Evolutionary conservation across 2,113 vertebrate species (phyloP).

Genomic region (Diadophis punctatus): DNA sequence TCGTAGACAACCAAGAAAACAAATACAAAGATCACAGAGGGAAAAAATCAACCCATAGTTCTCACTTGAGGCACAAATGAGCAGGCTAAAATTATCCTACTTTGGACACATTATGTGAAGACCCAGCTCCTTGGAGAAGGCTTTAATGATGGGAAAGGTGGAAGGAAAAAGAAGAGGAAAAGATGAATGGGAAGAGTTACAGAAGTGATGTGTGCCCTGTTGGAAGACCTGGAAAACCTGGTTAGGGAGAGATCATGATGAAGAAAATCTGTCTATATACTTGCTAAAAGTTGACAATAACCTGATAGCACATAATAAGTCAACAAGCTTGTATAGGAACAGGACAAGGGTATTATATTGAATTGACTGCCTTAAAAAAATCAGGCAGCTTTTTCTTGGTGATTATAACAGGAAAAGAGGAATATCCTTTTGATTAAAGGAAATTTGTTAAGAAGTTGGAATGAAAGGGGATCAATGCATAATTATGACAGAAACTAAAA

Average conservation of each 20-base stretch:
- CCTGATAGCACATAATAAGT: neutral
- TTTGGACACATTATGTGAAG: neutral
- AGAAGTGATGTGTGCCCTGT: neutral
- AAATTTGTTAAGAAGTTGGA: neutral
- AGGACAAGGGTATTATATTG: neutral
- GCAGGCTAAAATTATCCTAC: neutral
- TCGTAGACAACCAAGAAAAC: neutral
- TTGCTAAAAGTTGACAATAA: neutral
- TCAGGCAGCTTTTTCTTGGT: neutral
- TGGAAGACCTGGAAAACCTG: neutral
- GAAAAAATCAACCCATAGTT: neutral
- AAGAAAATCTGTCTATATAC: neutral
- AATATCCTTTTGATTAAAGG: neutral
- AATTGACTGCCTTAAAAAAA: neutral
- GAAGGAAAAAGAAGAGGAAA: neutral
- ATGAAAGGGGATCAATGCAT: neutral
- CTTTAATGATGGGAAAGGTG: neutral
- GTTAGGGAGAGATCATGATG: neutral
- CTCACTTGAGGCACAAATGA: neutral
- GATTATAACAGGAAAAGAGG: neutral
- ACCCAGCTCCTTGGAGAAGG: neutral
- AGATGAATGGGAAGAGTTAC: neutral
- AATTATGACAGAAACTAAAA: neutral
- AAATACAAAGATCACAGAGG: neutral
- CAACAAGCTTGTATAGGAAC: neutral